A percentile compares a stretch with the other conserved stretches of the same genome.
Evolutionary conservation across 2,113 vertebrate genomes (phyloP).

Genomic region (Enhydra lutris): DNA sequence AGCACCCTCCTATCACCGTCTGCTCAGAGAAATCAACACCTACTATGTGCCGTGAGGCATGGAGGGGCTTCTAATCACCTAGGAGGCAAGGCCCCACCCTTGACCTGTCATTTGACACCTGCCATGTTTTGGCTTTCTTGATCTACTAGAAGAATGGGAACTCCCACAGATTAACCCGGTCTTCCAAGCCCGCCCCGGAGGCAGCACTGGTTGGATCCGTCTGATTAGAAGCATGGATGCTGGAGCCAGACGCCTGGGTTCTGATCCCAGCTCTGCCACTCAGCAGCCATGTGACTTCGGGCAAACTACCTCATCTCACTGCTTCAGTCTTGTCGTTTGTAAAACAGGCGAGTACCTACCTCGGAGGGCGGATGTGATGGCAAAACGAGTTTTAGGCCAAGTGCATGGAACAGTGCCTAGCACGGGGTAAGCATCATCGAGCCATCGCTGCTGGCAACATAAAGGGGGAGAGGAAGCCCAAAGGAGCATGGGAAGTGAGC

Average conservation of each 20-base stretch:
- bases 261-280: background rate
- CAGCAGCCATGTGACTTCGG: background rate
- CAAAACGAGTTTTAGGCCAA: background rate
- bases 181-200: background rate
- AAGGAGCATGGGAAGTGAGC: background rate
- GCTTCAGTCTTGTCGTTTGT: background rate
- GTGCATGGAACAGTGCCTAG: background rate
- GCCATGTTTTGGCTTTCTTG: background rate
- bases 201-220: background rate
- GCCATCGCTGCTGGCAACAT: no score
- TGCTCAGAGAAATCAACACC: background rate
- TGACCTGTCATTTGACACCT: background rate
- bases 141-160: background rate
- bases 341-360: background rate
- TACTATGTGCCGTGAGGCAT: background rate
- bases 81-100: background rate
- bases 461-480: background rate
- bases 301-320: background rate
- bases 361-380: background rate
- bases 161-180: no score
- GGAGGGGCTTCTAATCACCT: background rate
- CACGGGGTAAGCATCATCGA: background rate
- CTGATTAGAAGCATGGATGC: background rate
- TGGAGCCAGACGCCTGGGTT: background rate
- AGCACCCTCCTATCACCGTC: background rate